Evolutionary conservation across 92 coral and sea anemone genomes (phyloP).

Genomic region (Scolanthus callimorphus): DNA sequence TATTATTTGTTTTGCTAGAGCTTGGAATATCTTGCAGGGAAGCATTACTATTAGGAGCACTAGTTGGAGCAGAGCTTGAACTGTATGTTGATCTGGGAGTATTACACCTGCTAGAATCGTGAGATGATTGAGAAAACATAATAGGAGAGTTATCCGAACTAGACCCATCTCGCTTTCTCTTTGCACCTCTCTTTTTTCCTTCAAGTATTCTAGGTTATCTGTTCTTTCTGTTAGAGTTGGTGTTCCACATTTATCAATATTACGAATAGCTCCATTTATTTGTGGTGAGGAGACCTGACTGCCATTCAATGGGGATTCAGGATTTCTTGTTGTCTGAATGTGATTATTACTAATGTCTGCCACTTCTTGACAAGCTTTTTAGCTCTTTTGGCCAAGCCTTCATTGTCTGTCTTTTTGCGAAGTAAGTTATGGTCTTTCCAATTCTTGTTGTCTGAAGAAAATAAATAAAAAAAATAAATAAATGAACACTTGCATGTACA

Average conservation of each 20-base stretch:
- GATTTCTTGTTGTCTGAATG: constrained; percentile 73
- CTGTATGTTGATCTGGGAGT: constrained; percentile 26
- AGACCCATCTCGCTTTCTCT: constrained; percentile 79
- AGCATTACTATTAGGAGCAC: constrained; percentile 18
- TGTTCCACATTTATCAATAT: constrained; percentile 50
- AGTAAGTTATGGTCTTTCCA: constrained; percentile 94
- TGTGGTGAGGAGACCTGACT: constrained; percentile 79
- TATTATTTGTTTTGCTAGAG: background rate
- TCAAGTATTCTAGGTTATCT: constrained; percentile 60
- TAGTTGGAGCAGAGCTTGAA: constrained; percentile 2
- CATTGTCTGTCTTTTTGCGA: constrained; percentile 90
- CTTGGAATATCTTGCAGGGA: constrained; percentile 6
- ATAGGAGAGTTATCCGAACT: constrained; percentile 73
- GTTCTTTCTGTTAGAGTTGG: constrained; percentile 46
- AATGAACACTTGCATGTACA: too few species aligned
- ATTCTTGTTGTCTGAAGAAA: constrained; percentile 96
- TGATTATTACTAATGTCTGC: constrained; percentile 96
- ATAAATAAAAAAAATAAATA: too few species aligned
- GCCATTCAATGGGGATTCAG: constrained; percentile 92
- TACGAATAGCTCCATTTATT: constrained; percentile 79
- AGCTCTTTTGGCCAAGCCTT: constrained; percentile 88
- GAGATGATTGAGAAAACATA: constrained; percentile 33
- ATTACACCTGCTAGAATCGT: constrained; percentile 42
- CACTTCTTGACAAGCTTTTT: constrained; percentile 96
- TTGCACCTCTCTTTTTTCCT: constrained; percentile 66